Percentiles rank a stretch among this genome's conserved stretches.
Evolutionary conservation across 2,797 vertebrate genomes (phyloP).

Genomic region (Staurois parvus): DNA sequence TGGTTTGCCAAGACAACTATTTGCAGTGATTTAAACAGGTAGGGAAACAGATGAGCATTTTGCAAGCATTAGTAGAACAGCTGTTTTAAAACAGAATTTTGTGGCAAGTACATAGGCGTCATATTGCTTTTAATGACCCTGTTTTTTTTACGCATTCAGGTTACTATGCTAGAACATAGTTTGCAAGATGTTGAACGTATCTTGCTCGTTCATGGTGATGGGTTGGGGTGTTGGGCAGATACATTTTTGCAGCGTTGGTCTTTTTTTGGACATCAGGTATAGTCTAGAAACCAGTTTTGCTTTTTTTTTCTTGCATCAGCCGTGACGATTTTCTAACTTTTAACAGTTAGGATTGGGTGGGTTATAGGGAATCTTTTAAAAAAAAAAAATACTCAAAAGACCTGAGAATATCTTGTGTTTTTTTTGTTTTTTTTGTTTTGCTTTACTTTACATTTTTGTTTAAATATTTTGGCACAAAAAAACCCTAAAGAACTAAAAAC

Average conservation of each 20-base stretch:
- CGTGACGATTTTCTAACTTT: no score
- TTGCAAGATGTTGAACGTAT: neutral
- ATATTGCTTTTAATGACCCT: neutral
- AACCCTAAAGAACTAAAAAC: no score
- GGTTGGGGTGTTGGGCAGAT: neutral
- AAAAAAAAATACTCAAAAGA: no score
- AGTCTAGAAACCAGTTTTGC: no score
- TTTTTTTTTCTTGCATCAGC: no score
- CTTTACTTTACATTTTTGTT: no score
- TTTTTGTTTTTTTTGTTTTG: no score
- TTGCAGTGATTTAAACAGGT: constrained; percentile 35
- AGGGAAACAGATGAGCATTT: constrained; percentile 13
- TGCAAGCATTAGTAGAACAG: constrained; percentile 27
- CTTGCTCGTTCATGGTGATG: neutral
- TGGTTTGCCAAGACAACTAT: constrained; percentile 31
- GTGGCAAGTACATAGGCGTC: neutral
- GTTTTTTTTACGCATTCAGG: neutral
- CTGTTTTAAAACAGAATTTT: constrained; percentile 2
- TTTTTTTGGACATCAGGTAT: neutral
- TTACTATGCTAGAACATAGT: neutral
- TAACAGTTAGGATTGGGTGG: no score
- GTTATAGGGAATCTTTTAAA: no score
- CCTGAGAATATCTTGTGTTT: no score
- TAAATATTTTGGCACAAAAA: no score
- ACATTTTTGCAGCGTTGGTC: neutral